Conservation (phyloP, 1,140 invertebrate species). For the Armadillidium nasatum region DNA sequence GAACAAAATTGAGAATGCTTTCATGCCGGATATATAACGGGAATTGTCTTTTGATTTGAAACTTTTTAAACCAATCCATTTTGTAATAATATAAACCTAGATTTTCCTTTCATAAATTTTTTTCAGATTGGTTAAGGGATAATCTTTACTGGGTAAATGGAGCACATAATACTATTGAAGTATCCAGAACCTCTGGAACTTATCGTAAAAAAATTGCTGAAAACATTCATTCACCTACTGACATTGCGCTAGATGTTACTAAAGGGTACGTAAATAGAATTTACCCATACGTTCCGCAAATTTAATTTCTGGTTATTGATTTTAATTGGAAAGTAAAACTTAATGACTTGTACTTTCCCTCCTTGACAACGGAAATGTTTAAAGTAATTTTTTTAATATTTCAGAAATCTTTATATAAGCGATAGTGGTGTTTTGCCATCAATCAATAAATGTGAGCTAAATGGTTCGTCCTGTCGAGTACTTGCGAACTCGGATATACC, state of each 20-base stretch:
- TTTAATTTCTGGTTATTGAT: no score
- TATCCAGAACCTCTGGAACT: slow-evolving; percentile 51
- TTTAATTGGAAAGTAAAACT: no score
- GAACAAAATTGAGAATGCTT: no score
- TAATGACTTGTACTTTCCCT: no score
- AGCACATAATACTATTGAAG: slow-evolving; percentile 68
- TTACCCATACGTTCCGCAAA: no score
- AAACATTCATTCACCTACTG: neutral
- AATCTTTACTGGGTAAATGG: slow-evolving; percentile 68
- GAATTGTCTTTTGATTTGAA: no score
- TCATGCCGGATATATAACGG: no score
- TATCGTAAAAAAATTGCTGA: neutral
- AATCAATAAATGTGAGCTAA: neutral
- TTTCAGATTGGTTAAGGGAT: slow-evolving; percentile 53
- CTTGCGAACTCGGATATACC: neutral
- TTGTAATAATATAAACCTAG: no score
- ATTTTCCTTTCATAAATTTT: no score
- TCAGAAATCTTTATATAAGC: neutral
- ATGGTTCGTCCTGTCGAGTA: neutral
- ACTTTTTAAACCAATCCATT: no score
- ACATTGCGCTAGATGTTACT: neutral
- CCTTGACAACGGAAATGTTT: no score
- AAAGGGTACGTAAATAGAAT: neutral
- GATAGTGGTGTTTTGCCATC: neutral
- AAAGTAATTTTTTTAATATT: neutral